These are phyloP conservation scores for Betta splendens DNA, from an alignment of 2,797 vertebrate genomes.

Conservation along the genomic window DNA sequence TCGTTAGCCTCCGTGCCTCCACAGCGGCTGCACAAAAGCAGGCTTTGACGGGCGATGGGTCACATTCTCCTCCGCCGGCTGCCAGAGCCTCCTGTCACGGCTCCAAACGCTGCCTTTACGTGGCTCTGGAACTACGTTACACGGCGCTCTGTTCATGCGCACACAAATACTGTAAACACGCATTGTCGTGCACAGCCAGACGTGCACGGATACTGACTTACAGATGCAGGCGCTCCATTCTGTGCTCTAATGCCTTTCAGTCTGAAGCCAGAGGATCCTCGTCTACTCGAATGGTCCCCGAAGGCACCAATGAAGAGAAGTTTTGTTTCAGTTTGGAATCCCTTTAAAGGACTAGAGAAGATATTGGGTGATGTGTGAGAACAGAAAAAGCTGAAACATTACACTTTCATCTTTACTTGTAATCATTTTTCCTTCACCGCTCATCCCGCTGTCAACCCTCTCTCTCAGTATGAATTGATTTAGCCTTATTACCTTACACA, in stretches of 20 bases:
- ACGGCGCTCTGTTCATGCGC: slow-evolving; percentile 46
- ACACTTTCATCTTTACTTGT: slow-evolving; percentile 65
- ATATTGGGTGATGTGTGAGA: slow-evolving; percentile 47
- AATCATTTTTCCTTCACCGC: slow-evolving; percentile 54
- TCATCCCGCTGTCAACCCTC: slow-evolving; percentile 44
- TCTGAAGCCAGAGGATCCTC: slow-evolving; percentile 34
- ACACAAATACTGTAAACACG: slow-evolving; percentile 34
- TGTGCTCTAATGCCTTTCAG: slow-evolving; percentile 41
- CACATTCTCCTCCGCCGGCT: too few species aligned
- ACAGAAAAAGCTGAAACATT: slow-evolving; percentile 45
- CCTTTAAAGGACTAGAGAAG: slow-evolving; percentile 44
- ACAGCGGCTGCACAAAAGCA: too few species aligned
- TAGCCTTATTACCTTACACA: slow-evolving; percentile 72
- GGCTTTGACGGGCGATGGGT: too few species aligned
- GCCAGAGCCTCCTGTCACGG: slow-evolving; percentile 55
- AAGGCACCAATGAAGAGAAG: slow-evolving; percentile 48
- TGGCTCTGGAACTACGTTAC: slow-evolving; percentile 71
- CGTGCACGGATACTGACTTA: slow-evolving; percentile 8
- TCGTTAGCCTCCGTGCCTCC: too few species aligned
- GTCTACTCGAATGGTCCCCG: slow-evolving; percentile 30
- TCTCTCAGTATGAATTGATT: slow-evolving; percentile 70
- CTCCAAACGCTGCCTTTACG: slow-evolving; percentile 55
- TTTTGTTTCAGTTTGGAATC: slow-evolving; percentile 61
- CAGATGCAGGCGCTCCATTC: slow-evolving; percentile 15
- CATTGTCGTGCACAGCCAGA: slow-evolving; percentile 19